Evolutionary conservation across 2,888 invertebrate genomes (phyloP), one percentile per base, ranked within the genome.

Genomic region (Tridacna crocea): DNA sequence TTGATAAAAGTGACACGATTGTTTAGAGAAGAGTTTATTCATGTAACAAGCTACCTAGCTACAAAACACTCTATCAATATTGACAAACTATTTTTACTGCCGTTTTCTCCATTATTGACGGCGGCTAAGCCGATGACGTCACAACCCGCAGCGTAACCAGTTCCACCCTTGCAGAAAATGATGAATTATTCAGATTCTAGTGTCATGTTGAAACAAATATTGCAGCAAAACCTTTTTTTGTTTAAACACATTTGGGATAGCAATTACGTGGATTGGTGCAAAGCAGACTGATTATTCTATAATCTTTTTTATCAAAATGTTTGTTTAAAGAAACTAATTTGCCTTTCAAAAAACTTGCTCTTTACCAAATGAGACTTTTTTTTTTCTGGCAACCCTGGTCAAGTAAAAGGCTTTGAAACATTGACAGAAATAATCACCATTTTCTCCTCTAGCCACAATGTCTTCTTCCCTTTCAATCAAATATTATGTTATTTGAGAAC

Each of bases 11-110:
- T n/a, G n/a, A n/a, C n/a, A n/a, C n/a, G n/a, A n/a, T n/a, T n/a
- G n/a, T n/a, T n/a, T n/a, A n/a, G n/a, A n/a, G n/a, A n/a, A n/a
- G n/a, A n/a, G 48, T 70, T 51, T 48, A 70, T 70, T 51, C 51
- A 51, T 70, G 70, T 70, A 70, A 70, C 70, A 26, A n/a, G 70
- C 70, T 70, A 70, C 70, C 70, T 70, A 47, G 70, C 70, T 70
- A 70, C 70, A 51, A 70, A 70, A 51, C 26, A 70, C 70, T 24
- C 70, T 70, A 70, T 70, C 70, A 70, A 70, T 51, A 70, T 70
- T 70, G 48, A 70, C 70, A 51, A 26, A 26, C 48, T 51, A 70
- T 70, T 70, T 70, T 51, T 24, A 70, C 70, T 51, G 24, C 51
- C 24, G 51, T 24, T 70, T 51, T 46, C 46, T 70, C 10, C 70